phyloP scores from a whole-genome alignment of 1,140 invertebrate genomes.

The Plutomurus gul region DNA sequence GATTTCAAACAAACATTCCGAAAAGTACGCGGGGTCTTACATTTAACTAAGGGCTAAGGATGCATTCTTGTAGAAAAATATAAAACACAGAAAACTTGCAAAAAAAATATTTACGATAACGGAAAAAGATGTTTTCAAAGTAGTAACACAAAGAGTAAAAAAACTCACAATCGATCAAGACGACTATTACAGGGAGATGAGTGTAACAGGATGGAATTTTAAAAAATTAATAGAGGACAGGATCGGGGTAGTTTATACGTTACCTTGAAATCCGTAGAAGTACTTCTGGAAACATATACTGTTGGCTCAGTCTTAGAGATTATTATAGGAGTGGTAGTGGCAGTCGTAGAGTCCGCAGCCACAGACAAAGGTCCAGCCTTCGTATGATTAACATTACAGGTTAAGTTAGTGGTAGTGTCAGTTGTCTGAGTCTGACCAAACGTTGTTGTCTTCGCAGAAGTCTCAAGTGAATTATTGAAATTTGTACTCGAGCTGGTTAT shows the following conservation, averaged over 20 bases:
- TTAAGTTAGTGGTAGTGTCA: conserved; percentile 17
- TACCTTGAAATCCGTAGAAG: conserved; percentile 12
- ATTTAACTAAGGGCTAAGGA: too few relatives aligned
- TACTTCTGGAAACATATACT: conserved; percentile 17
- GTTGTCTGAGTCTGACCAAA: conserved; percentile 7
- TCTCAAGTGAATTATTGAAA: conserved; percentile 25
- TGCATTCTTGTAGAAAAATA: too few relatives aligned
- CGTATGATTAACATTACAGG: not conserved
- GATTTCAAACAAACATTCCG: too few relatives aligned
- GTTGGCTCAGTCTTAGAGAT: conserved; percentile 15
- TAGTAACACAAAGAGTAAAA: too few relatives aligned
- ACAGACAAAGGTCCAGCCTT: conserved; percentile 15
- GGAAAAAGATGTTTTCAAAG: too few relatives aligned
- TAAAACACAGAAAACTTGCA: too few relatives aligned
- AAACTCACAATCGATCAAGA: not conserved
- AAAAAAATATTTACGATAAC: too few relatives aligned
- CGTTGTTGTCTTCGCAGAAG: conserved; percentile 1
- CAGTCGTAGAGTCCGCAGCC: conserved; percentile 11
- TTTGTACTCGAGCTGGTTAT: conserved; percentile 26
- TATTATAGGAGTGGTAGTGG: conserved; percentile 11
- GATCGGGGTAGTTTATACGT: not conserved
- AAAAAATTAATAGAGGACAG: not conserved
- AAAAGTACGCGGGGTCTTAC: too few relatives aligned
- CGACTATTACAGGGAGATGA: not conserved
- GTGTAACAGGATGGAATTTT: too few relatives aligned